Base-by-base conservation (phyloP, 2,888 invertebrate genomes). In the Quadriops clusia region DNA sequence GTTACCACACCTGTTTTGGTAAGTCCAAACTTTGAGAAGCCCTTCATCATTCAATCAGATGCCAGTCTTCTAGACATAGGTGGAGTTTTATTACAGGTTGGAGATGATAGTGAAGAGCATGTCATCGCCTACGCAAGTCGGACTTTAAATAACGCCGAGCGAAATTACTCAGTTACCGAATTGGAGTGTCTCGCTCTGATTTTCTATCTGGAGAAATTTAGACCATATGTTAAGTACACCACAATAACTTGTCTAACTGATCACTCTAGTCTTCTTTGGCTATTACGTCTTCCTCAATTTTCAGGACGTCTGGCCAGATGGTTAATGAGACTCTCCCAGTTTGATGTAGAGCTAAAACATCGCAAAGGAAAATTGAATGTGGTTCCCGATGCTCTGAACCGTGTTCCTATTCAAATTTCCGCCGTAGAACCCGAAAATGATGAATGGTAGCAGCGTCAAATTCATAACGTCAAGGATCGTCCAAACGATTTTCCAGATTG, bases 111-210 rank as follows among this genome's bases (percentile, higher is more conserved):
- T n/a, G 30, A 30, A 6, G 49, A 52, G 30, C 31, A 31, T 8
- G 44, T 44, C 0, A 44, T 51, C n/a, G 43, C 42, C 3, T 50
- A 43, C 32, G 33, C 47, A 8, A 37, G 45, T 17, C 37, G 49
- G 3, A 34, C 47, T 2, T 24, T 52, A 0, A 42, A 38, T 4
- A 28, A 33, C 8, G 31, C 39, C 1, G 49, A 51, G 34, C 15
- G 42, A 12, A 50, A 49, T 21, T 47, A 39, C 31, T 28, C 43
- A 2, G 39, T 43, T 3, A 43, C 43, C 5, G 49, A 53, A 32
- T 10, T 35, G 21, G 51, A 51, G 34, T 32, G 42, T 20, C 30
- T 46, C 3, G 45, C 41, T 3, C 35, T 49, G 12, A 4, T 51
- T 4, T 44, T 44, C 23, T 30, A 36, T 2, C 28, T 51, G 3